These are phyloP conservation scores for Apostichopus californicus DNA, from an alignment of 35 echinoderm and acorn worm species.

Conservation along the genomic window DNA sequence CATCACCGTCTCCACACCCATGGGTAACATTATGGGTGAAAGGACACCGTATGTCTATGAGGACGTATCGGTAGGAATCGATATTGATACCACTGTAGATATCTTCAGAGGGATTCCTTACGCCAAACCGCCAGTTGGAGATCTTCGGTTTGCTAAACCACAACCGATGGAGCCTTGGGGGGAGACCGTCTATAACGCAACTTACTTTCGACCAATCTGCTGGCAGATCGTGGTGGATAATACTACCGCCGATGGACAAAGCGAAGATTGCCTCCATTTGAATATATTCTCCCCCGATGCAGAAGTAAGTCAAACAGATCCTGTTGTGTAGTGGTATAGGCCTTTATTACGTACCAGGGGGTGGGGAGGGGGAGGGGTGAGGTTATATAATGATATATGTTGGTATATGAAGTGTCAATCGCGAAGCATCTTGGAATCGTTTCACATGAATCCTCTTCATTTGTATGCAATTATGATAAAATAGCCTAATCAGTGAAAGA, in stretches of 20 bases:
- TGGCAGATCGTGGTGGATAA: neutral
- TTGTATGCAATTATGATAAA: too few relatives aligned
- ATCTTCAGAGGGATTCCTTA: slow-evolving; percentile 50
- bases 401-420: too few relatives aligned
- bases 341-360: neutral
- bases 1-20: neutral
- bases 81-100: slow-evolving; percentile 15
- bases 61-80: neutral
- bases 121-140: slow-evolving; percentile 49
- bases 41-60: neutral
- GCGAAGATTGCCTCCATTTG: slow-evolving; percentile 89
- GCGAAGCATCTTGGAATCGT: too few relatives aligned
- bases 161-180: neutral
- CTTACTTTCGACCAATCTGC: slow-evolving; percentile 5
- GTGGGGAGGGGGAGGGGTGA: too few relatives aligned
- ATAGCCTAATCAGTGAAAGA: too few relatives aligned
- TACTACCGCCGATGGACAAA: neutral
- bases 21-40: neutral
- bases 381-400: too few relatives aligned
- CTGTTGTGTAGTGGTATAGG: neutral
- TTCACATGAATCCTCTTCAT: too few relatives aligned
- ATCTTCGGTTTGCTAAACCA: slow-evolving; percentile 49
- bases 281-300: slow-evolving; percentile 68
- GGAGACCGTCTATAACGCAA: neutral
- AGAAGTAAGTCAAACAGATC: slow-evolving; percentile 16